phyloP scores from a whole-genome alignment of 2,113 vertebrate species.

The Noturus placidus region DNA sequence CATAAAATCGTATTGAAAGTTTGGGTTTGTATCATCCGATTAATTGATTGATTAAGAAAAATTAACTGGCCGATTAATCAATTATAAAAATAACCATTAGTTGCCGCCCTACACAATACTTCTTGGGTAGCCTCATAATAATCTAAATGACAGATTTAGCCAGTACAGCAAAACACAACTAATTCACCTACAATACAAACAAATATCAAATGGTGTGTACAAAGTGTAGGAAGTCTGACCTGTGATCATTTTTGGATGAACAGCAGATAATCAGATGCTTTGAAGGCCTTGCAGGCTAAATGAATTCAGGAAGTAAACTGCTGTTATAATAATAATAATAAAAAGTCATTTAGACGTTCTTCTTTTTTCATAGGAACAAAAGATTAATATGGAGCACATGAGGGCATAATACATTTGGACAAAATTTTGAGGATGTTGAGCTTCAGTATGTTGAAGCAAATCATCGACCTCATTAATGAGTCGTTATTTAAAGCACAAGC shows the following conservation, averaged over 20 bases:
- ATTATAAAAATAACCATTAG: too few relatives aligned
- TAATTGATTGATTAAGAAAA: too few relatives aligned
- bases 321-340: background rate
- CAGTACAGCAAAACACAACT: background rate
- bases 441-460: constrained; percentile 6
- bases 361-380: background rate
- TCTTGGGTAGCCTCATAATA: background rate
- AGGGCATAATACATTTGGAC: background rate
- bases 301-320: constrained; percentile 4
- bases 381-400: background rate
- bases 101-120: too few relatives aligned
- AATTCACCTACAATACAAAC: background rate
- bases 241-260: background rate
- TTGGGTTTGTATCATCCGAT: too few relatives aligned
- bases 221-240: background rate
- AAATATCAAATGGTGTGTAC: background rate
- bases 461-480: background rate
- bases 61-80: too few relatives aligned
- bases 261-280: background rate
- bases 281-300: background rate
- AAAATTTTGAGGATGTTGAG: background rate
- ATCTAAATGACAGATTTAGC: background rate
- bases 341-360: background rate
- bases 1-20: too few relatives aligned
- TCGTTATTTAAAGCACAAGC: constrained; percentile 21